These are phyloP conservation scores for Anthoscopus minutus DNA, from an alignment of 2,113 vertebrate species.

Conservation along the genomic window DNA sequence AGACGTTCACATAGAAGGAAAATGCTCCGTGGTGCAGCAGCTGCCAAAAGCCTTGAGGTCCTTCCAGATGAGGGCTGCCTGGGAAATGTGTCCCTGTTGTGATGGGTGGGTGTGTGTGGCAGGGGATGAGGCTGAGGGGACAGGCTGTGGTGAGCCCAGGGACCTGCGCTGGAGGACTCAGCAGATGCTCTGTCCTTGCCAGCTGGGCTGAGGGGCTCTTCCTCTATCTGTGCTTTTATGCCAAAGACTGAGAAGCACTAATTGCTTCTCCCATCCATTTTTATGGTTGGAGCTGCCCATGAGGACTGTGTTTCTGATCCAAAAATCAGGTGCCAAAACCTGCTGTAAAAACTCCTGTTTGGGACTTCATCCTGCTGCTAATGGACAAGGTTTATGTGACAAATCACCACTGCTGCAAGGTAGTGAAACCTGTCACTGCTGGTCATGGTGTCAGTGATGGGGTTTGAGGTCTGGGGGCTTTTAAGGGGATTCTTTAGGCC, in stretches of 20 bases:
- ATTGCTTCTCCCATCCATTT: background rate
- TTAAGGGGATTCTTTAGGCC: background rate
- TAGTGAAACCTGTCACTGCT: background rate
- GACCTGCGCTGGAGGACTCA: background rate
- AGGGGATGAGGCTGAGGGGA: background rate
- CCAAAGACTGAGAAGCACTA: background rate
- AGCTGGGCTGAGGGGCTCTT: background rate
- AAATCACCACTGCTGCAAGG: background rate
- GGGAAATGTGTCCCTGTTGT: fast-evolving
- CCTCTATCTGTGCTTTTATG: background rate
- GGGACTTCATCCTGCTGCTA: background rate
- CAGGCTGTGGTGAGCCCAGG: background rate
- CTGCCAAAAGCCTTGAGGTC: background rate
- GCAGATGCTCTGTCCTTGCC: background rate
- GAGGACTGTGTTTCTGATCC: background rate
- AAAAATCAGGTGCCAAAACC: background rate
- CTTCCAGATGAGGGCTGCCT: background rate
- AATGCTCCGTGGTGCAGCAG: background rate
- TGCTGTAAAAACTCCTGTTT: background rate
- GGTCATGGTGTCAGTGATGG: fast-evolving
- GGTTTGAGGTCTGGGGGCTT: background rate
- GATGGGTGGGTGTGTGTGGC: background rate
- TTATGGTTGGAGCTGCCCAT: background rate
- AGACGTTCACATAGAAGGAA: background rate
- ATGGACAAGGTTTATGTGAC: background rate